Percentiles rank a stretch among this genome's conserved stretches.
Conservation (phyloP, 2,113 vertebrate species). For the Macaca mulatta region DNA sequence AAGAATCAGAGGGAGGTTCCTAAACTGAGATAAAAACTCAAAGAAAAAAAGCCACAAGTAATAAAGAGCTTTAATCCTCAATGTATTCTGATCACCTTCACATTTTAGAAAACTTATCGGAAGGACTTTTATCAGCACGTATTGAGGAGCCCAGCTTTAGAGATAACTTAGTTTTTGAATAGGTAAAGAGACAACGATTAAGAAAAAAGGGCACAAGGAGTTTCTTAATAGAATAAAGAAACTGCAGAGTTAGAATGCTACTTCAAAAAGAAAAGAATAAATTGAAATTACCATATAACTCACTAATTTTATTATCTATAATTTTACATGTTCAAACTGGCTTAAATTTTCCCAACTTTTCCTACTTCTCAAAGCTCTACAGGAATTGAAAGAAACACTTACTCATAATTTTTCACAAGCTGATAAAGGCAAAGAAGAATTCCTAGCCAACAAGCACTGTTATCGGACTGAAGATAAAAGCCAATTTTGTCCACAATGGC, state of each 20-base stretch:
- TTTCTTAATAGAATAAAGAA: background rate
- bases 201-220: background rate
- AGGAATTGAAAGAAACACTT: conserved; percentile 80
- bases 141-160: background rate
- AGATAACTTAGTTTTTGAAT: background rate
- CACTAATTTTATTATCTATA: conserved; percentile 16
- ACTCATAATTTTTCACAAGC: conserved; percentile 99
- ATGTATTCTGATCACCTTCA: conserved; percentile 2
- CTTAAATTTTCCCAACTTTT: background rate
- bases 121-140: background rate
- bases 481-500: conserved; percentile 98
- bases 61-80: conserved; percentile 34
- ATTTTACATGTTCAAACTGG: conserved; percentile 36
- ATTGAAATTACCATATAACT: conserved; percentile 41
- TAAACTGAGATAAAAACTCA: conserved; percentile 49
- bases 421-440: conserved; percentile 99
- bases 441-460: conserved; percentile 96
- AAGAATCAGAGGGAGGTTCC: background rate
- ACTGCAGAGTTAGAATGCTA: background rate
- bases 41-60: background rate
- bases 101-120: background rate
- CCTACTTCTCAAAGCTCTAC: conserved; percentile 37
- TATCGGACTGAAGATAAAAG: conserved; percentile 98
- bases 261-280: conserved; percentile 44
- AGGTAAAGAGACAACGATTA: background rate